Percentiles rank a stretch among this genome's conserved stretches.
Evolutionary conservation across 2,797 vertebrate genomes (phyloP).

Genomic region (Notolabrus celidotus): DNA sequence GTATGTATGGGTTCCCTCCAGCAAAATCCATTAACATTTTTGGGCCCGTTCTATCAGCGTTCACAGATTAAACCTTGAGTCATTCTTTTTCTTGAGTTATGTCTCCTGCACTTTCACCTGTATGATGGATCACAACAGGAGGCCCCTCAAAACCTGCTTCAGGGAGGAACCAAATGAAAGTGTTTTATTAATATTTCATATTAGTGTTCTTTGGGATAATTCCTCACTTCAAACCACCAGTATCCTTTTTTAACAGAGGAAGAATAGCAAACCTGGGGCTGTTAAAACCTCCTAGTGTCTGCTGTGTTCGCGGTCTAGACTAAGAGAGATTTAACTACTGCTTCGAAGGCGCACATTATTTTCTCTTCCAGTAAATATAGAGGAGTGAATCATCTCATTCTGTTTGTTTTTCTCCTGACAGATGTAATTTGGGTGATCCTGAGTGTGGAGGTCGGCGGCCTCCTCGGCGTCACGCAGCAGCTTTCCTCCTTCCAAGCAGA

Average conservation of each 20-base stretch:
- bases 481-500: constrained; percentile 98
- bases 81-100: constrained; percentile 40
- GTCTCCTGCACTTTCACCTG: neutral
- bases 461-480: constrained; percentile 99
- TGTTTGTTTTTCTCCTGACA: constrained; percentile 61
- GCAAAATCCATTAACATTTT: constrained; percentile 9
- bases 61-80: constrained; percentile 22
- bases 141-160: constrained; percentile 6
- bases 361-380: no score
- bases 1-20: constrained; percentile 6
- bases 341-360: no score
- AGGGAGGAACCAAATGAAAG: constrained; percentile 30
- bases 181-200: constrained; percentile 51
- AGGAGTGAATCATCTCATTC: neutral
- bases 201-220: constrained; percentile 1
- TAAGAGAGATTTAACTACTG: no score
- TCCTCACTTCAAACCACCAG: constrained; percentile 3
- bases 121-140: constrained; percentile 32
- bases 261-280: neutral
- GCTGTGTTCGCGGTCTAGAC: no score
- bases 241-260: neutral
- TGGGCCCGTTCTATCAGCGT: neutral
- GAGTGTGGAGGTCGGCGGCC: constrained; percentile 97
- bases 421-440: constrained; percentile 99
- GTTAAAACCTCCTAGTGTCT: neutral